Conservation (phyloP, 2,888 invertebrate genomes). For the Leptinotarsa peninsularis region DNA sequence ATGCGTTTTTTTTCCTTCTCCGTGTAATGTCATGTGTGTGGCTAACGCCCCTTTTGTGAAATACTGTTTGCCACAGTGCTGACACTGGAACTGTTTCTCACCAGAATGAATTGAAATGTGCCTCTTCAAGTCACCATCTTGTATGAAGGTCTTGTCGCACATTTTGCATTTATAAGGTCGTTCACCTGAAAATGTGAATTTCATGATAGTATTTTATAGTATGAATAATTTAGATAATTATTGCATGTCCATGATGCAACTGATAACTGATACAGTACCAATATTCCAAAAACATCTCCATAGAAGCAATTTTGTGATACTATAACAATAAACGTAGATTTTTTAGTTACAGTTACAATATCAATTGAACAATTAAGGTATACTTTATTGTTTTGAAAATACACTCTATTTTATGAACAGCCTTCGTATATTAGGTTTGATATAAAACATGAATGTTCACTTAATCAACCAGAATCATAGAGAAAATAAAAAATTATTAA, state of each 20-base stretch:
- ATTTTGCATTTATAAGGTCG: constrained; percentile 42
- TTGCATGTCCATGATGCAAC: too few relatives aligned
- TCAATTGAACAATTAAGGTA: neutral
- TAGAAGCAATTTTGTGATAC: too few relatives aligned
- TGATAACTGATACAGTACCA: neutral
- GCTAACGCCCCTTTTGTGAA: constrained; percentile 38
- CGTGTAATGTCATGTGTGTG: constrained; percentile 33
- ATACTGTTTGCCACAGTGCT: constrained; percentile 44
- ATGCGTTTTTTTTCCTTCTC: constrained; percentile 19
- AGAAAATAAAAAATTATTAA: too few relatives aligned
- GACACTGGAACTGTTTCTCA: constrained; percentile 43
- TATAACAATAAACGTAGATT: neutral
- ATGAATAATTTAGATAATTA: too few relatives aligned
- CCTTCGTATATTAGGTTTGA: too few relatives aligned
- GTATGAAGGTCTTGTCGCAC: constrained; percentile 43
- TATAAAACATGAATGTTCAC: too few relatives aligned
- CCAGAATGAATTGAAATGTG: constrained; percentile 36
- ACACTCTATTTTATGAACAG: too few relatives aligned
- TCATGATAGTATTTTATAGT: too few relatives aligned
- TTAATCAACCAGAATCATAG: too few relatives aligned
- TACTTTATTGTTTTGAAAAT: too few relatives aligned
- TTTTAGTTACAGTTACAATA: neutral
- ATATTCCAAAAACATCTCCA: neutral
- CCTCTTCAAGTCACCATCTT: constrained; percentile 43
- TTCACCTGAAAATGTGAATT: constrained; percentile 37